phyloP scores from a whole-genome alignment of 2,888 invertebrate genomes.

The Lampropteryx suffumata region DNA sequence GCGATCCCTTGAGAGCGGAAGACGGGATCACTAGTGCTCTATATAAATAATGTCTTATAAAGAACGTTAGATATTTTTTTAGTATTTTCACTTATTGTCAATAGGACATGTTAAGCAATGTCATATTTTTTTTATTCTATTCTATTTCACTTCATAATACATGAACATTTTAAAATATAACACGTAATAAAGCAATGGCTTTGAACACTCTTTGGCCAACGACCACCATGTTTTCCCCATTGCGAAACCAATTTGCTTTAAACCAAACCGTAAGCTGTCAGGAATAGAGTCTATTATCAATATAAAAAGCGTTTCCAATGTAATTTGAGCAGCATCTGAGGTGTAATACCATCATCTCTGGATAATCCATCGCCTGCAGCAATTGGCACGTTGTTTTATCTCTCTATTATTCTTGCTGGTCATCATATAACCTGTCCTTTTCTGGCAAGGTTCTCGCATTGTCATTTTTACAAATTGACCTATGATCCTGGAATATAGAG shows the following conservation, averaged over 20 bases:
- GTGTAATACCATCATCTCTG: slow-evolving; percentile 64
- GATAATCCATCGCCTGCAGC: slow-evolving; percentile 64
- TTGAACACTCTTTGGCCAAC: slow-evolving; percentile 43
- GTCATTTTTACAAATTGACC: slow-evolving; percentile 77
- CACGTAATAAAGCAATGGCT: slow-evolving; percentile 69
- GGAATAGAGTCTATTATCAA: slow-evolving; percentile 38
- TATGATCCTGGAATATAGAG: slow-evolving; percentile 67
- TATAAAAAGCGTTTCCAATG: slow-evolving; percentile 4
- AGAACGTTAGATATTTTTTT: too few relatives aligned
- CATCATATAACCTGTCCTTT: slow-evolving; percentile 38
- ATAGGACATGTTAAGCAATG: too few relatives aligned
- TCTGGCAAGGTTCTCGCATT: slow-evolving; percentile 56
- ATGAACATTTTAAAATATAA: slow-evolving; percentile 59
- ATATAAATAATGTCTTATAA: too few relatives aligned
- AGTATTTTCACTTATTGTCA: too few relatives aligned
- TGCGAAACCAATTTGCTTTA: slow-evolving; percentile 6
- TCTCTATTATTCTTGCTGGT: slow-evolving; percentile 40
- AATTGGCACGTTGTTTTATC: slow-evolving; percentile 48
- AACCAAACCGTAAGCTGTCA: slow-evolving; percentile 36
- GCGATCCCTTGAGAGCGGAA: too few relatives aligned
- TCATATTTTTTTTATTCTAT: too few relatives aligned
- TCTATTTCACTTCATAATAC: slow-evolving; percentile 28
- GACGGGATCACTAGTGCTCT: too few relatives aligned
- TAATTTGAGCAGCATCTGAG: slow-evolving; percentile 46
- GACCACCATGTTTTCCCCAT: slow-evolving; percentile 37